These are phyloP conservation scores for Phortica variegata DNA, from an alignment of 1,140 invertebrate genomes.

Conservation along the genomic window DNA sequence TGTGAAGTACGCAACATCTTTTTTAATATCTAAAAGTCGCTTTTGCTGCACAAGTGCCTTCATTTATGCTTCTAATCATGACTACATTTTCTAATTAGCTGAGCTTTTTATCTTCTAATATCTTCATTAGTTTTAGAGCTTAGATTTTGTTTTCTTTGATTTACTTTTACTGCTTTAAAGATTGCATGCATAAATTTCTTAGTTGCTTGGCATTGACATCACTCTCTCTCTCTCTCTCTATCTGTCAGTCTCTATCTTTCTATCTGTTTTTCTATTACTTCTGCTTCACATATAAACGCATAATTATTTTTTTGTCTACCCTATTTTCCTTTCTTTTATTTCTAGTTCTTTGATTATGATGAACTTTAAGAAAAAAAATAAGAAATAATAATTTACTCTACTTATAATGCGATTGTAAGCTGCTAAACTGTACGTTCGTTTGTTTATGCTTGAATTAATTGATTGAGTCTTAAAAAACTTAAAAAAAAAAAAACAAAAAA, in stretches of 20 bases:
- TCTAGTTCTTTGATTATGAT: conserved; percentile 50
- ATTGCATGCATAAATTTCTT: not conserved
- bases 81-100: not conserved
- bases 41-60: conserved; percentile 16
- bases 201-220: conserved; percentile 2
- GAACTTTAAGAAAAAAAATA: conserved; percentile 28
- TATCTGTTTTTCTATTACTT: not conserved
- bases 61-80: too few species aligned
- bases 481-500: too few species aligned
- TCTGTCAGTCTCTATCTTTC: not conserved
- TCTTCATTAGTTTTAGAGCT: conserved; percentile 9
- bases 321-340: conserved; percentile 47
- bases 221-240: not conserved
- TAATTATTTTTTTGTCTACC: conserved; percentile 26
- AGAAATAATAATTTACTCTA: too few species aligned
- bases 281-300: conserved; percentile 3
- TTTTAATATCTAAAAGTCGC: conserved; percentile 33
- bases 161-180: not conserved
- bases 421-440: too few species aligned
- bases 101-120: conserved; percentile 6
- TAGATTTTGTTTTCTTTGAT: conserved; percentile 2
- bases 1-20: conserved; percentile 56
- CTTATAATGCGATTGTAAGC: too few species aligned
- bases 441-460: too few species aligned
- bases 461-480: too few species aligned